phyloP scores from a whole-genome alignment of 1,140 invertebrate genomes.

The Tetragnatha versicolor region DNA sequence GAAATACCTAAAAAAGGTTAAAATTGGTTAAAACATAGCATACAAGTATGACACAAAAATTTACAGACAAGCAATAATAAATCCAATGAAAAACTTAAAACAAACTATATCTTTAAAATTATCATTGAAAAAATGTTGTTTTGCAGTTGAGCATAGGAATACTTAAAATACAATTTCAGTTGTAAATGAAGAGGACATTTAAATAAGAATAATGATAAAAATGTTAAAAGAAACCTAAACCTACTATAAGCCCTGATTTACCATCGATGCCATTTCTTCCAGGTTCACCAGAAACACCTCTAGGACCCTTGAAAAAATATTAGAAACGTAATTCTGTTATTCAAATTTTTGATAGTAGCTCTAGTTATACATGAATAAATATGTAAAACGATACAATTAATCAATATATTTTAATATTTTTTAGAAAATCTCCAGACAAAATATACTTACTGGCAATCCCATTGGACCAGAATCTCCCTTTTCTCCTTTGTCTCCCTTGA shows the following conservation, averaged over 20 bases:
- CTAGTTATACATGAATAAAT: neutral
- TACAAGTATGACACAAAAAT: no score
- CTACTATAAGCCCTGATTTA: conserved; percentile 44
- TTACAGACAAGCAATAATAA: no score
- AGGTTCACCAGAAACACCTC: conserved; percentile 16
- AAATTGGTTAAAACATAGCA: no score
- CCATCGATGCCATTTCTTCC: conserved; percentile 51
- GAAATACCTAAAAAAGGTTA: no score
- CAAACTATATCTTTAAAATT: neutral
- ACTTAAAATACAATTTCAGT: neutral
- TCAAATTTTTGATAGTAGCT: neutral
- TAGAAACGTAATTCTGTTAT: neutral
- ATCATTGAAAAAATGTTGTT: neutral
- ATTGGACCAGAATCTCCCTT: conserved; percentile 32
- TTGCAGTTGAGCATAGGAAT: neutral
- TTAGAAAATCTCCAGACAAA: neutral
- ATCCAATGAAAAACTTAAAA: neutral
- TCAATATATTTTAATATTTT: neutral
- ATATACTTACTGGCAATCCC: conserved; percentile 42
- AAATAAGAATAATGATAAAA: neutral
- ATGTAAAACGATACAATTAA: neutral
- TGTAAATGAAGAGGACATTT: neutral
- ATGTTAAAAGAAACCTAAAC: neutral
- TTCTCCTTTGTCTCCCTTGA: conserved; percentile 27
- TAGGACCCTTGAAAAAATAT: conserved; percentile 46